Evolutionary conservation across 2,113 vertebrate species (phyloP).

Genomic region (Rhinopomastus cyanomelas): DNA sequence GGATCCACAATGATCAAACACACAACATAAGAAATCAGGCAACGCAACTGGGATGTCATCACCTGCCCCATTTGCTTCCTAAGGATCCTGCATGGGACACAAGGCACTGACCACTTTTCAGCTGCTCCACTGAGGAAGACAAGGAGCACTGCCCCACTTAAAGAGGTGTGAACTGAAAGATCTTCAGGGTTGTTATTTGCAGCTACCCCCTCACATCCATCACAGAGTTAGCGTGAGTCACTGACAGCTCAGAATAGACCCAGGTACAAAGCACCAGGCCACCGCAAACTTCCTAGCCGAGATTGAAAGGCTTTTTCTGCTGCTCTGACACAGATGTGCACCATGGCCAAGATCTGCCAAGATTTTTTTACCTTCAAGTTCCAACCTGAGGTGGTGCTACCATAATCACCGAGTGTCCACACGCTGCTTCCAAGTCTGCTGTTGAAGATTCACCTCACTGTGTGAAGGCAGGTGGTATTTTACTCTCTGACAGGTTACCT

Average conservation of each 20-base stretch:
- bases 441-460: not conserved
- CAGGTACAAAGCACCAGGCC: slow-evolving; percentile 8
- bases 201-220: not conserved
- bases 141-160: not conserved
- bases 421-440: not conserved
- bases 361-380: not conserved
- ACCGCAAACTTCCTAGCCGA: not conserved
- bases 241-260: not conserved
- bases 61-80: not conserved
- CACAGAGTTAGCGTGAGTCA: not conserved
- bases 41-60: accelerated
- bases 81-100: not conserved
- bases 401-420: not conserved
- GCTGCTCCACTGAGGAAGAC: not conserved
- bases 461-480: not conserved
- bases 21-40: not conserved
- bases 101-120: not conserved
- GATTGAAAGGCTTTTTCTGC: not conserved
- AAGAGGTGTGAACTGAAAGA: not conserved
- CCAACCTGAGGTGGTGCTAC: not conserved
- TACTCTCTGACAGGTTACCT: not conserved
- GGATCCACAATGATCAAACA: not conserved
- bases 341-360: accelerated
- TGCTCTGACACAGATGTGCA: not conserved
- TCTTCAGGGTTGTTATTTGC: not conserved